These are phyloP conservation scores for Pseudanteris insignis DNA, from an alignment of 2,888 invertebrate species.

Conservation along the genomic window DNA sequence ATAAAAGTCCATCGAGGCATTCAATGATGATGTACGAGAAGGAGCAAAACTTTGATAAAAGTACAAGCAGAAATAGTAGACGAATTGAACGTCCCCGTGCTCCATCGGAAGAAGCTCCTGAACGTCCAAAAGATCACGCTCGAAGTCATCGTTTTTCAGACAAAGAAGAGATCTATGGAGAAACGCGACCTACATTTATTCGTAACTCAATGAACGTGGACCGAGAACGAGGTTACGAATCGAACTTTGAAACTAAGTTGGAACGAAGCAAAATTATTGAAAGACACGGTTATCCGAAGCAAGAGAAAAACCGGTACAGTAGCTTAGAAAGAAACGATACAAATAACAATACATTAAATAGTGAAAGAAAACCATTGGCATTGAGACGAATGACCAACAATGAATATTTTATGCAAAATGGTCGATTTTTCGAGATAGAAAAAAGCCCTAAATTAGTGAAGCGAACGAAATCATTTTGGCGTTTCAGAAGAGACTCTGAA, in stretches of 20 bases:
- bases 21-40: conserved; percentile 53
- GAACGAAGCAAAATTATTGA: conserved; percentile 61
- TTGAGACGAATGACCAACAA: conserved; percentile 65
- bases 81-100: conserved; percentile 61
- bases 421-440: conserved; percentile 69
- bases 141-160: conserved; percentile 57
- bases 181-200: conserved; percentile 48
- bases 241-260: conserved; percentile 64
- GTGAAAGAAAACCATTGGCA: conserved; percentile 68
- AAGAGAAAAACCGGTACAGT: conserved; percentile 34
- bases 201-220: conserved; percentile 50
- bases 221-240: conserved; percentile 64
- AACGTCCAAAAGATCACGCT: conserved; percentile 53
- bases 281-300: conserved; percentile 47
- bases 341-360: conserved; percentile 62
- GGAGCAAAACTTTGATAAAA: conserved; percentile 58
- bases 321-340: conserved; percentile 56
- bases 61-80: conserved; percentile 54
- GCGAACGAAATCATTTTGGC: conserved; percentile 87
- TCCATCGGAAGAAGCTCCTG: conserved; percentile 63
- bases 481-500: conserved; percentile 78
- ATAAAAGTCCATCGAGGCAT: conserved; percentile 48
- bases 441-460: conserved; percentile 72
- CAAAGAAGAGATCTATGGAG: conserved; percentile 62
- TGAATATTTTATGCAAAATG: conserved; percentile 54